Base-by-base conservation (phyloP, 2,888 invertebrate species). In the Silvanus unidentatus region DNA sequence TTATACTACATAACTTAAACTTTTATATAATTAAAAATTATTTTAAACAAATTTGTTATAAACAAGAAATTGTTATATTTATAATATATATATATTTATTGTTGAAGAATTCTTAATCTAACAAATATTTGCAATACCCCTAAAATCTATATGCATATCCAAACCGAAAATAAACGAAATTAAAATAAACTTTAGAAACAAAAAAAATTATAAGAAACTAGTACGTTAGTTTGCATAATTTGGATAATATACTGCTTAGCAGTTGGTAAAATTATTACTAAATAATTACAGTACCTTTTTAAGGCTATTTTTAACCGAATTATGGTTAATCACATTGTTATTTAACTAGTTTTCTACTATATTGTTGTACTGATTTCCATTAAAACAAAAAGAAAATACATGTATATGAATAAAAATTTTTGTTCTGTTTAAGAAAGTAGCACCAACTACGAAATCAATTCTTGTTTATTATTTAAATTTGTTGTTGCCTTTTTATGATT, bases 71-170 rank as follows among this genome's bases (percentile, higher is more conserved):
- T 52, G 49, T 44, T 50, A 50, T 57, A 52, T 53, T 48, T 45
- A 50, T 51, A 32, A 4, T 32, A 12, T 32, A 12, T 32, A 12
- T 32, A 39, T 44, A 40, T 14, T 16, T n/a, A n/a, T n/a, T n/a
- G n/a, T n/a, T n/a, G n/a, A n/a, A 55, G 53, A 48, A 40, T 46
- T 48, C 44, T 54, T 60, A 61, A 47, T 51, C 62, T 63, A 62
- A 57, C 49, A 58, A 52, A 60, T 66, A 68, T 66, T 67, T 65
- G 66, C 65, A 66, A 65, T 55, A 62, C 64, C 66, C 67, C 66
- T 66, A 66, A 54, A 54, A 54, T 57, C 63, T 65, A 64, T 32
- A 12, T 32, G 13, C 30, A 32, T 42, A 35, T 64, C 66, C 67
- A 67, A 67, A 66, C 65, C 64, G 59, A 62, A 61, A 55, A 47